Evolutionary conservation across 1,140 invertebrate species (phyloP), one percentile per base, ranked within the genome.

Genomic region (Platyscapa corneri): DNA sequence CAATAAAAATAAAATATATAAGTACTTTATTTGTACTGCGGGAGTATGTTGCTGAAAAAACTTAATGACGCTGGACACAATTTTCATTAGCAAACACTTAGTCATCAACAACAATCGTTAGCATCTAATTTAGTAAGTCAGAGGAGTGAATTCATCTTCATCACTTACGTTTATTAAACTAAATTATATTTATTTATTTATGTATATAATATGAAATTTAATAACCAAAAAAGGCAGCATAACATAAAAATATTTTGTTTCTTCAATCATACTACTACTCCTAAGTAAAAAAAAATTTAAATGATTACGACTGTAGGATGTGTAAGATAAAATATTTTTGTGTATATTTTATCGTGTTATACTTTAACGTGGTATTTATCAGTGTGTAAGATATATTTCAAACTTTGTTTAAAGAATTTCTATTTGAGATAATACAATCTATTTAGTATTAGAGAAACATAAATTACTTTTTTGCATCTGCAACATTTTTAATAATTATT

Each of bases 161-260:
- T 14, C 23, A 76, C 16, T 78, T 49, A 42, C 6, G 60, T 12
- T 77, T 67, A 30, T 67, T 78, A 84, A 65, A 46, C 32, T 65
- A 42, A 83, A 83, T 76, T 53, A 23, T 56, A 32, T 74, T 82
- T 72, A 82, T 74, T 82, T 72, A 82, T 82, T 70, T 81, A 30
- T 56, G 64, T n/a, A 67, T 80, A 20, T 18, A n/a, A 76, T 32
- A 20, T n/a, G 64, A 42, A n/a, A 64, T 79, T 72, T 79, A 49
- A 32, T 53, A 77, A 34, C 20, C 74, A 42, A 23, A 65, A 34
- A 49, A 67, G 39, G 39, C 37, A 27, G 23, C 6, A 65, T 30
- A 30, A 32, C 32, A 49, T 77, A 6, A 77, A 32, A 78, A 34
- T 34, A 23, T 3, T 34, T 16, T 65, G 34, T 42, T 74, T 42